Evolutionary conservation across 2,113 vertebrate species (phyloP).

Genomic region (Corythornis madagascariensis): DNA sequence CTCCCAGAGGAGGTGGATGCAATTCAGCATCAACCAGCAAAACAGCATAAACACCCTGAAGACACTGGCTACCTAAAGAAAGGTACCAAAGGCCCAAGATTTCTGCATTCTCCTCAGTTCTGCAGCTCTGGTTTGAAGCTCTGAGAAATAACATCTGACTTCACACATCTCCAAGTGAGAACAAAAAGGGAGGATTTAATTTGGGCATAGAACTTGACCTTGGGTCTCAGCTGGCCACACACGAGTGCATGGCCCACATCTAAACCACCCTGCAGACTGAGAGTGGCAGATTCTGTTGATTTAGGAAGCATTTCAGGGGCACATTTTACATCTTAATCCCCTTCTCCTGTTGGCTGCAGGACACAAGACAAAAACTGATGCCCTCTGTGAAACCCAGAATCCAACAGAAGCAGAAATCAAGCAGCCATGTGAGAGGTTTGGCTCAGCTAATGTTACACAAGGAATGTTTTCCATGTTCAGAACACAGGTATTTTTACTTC

Average conservation of each 20-base stretch:
- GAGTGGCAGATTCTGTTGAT: not conserved
- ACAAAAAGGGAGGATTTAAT: not conserved
- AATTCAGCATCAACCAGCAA: not conserved
- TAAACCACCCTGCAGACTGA: not conserved
- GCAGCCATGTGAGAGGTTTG: not conserved
- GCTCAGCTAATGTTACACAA: not conserved
- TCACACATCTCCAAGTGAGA: not conserved
- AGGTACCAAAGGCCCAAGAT: not conserved
- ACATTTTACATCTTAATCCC: not conserved
- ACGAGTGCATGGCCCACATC: rapidly evolving
- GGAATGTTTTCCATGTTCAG: not conserved
- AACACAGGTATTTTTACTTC: not conserved
- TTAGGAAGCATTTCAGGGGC: not conserved
- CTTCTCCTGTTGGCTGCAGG: not conserved
- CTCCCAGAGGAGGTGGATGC: not conserved
- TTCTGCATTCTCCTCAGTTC: not conserved
- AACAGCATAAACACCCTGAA: not conserved
- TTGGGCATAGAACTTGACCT: not conserved
- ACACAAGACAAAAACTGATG: not conserved
- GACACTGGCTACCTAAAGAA: not conserved
- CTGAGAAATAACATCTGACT: not conserved
- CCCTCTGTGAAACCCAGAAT: not conserved
- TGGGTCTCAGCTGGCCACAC: not conserved
- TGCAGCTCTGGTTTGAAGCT: not conserved
- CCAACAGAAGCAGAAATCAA: not conserved